Percentiles rank a stretch among this genome's conserved stretches.
Evolutionary conservation across 1,140 invertebrate genomes (phyloP).

Genomic region (Manduca sexta): DNA sequence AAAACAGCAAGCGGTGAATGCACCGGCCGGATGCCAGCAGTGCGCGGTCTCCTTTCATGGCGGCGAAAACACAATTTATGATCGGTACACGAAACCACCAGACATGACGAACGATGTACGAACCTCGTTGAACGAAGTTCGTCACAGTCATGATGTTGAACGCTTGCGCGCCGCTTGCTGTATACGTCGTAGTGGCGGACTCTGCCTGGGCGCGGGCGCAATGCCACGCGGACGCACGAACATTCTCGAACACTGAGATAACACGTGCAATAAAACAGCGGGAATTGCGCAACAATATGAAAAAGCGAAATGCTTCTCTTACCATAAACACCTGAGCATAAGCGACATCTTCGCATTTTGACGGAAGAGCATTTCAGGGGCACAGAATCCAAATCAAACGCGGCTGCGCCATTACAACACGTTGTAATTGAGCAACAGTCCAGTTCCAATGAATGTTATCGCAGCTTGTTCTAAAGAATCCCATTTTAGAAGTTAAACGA

Average conservation of each 20-base stretch:
- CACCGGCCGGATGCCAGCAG: constrained; percentile 25
- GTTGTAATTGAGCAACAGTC: constrained; percentile 30
- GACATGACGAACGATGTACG: constrained; percentile 12
- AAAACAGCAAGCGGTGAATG: constrained; percentile 53
- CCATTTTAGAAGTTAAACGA: too few species aligned
- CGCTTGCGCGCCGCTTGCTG: not conserved
- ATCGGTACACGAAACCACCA: constrained; percentile 18
- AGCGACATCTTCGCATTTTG: constrained; percentile 27
- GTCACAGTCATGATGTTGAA: not conserved
- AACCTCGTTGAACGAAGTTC: constrained; percentile 13
- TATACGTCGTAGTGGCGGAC: constrained; percentile 10
- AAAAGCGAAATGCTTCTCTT: constrained; percentile 27
- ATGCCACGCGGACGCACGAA: constrained; percentile 45
- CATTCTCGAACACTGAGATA: constrained; percentile 54
- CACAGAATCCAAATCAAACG: constrained; percentile 29
- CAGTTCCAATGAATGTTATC: too few species aligned
- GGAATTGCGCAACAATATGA: constrained; percentile 44
- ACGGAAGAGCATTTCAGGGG: constrained; percentile 27
- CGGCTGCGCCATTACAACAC: constrained; percentile 30
- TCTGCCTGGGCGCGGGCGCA: constrained; percentile 18
- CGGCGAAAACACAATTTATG: constrained; percentile 43
- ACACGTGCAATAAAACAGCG: constrained; percentile 44
- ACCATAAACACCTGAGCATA: constrained; percentile 19
- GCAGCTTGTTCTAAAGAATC: too few species aligned
- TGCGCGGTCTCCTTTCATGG: constrained; percentile 49